A percentile compares a stretch with the other conserved stretches of the same genome.
Conservation (phyloP, 2,888 invertebrate species). For the Cataglyphis albicans region DNA sequence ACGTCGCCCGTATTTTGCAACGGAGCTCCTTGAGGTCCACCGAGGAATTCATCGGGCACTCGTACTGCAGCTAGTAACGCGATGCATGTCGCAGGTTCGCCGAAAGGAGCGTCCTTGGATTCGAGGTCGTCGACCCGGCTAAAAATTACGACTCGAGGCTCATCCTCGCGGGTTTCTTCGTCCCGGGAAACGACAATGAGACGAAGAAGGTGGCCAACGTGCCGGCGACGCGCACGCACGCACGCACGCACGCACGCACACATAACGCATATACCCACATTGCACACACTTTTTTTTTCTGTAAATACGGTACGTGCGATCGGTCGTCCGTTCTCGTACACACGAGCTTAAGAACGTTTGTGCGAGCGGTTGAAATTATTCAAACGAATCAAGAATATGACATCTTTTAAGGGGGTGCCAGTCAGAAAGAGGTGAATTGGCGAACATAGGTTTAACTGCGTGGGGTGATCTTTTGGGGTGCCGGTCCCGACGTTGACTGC, state of each 20-base stretch:
- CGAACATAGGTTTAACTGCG: constrained; percentile 71
- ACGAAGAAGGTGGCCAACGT: constrained; percentile 24
- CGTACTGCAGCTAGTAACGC: neutral
- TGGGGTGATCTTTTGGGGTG: constrained; percentile 78
- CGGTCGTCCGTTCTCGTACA: constrained; percentile 5
- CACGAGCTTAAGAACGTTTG: constrained; percentile 1
- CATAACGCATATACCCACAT: constrained; percentile 24
- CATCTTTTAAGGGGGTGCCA: constrained; percentile 24
- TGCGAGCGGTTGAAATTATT: constrained; percentile 29
- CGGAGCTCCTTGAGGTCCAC: neutral
- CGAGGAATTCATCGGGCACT: constrained; percentile 11
- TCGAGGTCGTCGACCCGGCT: constrained; percentile 34
- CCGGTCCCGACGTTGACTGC: constrained; percentile 84
- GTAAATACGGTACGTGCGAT: neutral
- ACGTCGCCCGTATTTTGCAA: constrained; percentile 4
- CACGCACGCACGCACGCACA: neutral
- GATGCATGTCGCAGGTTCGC: constrained; percentile 33
- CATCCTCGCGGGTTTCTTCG: constrained; percentile 26
- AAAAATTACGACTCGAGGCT: constrained; percentile 11
- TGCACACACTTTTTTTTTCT: constrained; percentile 1
- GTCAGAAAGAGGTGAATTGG: constrained; percentile 66
- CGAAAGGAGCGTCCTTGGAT: constrained; percentile 24
- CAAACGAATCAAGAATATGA: constrained; percentile 21
- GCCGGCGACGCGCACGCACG: constrained; percentile 31
- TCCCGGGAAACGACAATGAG: neutral